A percentile compares a stretch with the other conserved stretches of the same genome.
Evolutionary conservation across 2,113 vertebrate species (phyloP).

Genomic region (Penelope pileata): DNA sequence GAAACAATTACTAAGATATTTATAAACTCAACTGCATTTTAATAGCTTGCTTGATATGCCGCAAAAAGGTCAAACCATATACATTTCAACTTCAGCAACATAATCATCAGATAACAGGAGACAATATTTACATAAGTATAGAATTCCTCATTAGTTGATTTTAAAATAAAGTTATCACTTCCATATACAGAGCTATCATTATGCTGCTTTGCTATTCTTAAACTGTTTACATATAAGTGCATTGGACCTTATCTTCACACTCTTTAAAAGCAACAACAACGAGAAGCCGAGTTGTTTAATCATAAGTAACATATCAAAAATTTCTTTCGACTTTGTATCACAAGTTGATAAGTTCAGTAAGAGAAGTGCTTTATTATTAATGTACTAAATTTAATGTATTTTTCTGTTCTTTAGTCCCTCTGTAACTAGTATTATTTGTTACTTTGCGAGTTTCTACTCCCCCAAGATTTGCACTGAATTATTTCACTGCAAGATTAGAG

Average conservation of each 20-base stretch:
- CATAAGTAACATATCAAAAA: background rate
- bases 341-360: background rate
- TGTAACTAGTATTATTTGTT: background rate
- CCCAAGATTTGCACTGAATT: background rate
- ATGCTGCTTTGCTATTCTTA: background rate
- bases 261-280: background rate
- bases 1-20: background rate
- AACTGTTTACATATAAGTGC: background rate
- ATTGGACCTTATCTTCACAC: background rate
- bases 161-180: background rate
- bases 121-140: background rate
- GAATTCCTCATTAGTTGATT: background rate
- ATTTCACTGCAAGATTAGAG: background rate
- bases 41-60: background rate
- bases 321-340: background rate
- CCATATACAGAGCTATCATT: background rate
- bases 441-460: background rate
- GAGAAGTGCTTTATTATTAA: background rate
- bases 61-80: background rate
- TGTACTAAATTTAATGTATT: background rate
- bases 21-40: background rate
- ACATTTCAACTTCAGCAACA: background rate
- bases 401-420: background rate
- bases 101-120: fast-evolving
- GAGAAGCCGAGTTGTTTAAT: background rate